These are phyloP conservation scores for Loxodonta africana DNA, from an alignment of 2,113 vertebrate genomes.

Conservation along the genomic window DNA sequence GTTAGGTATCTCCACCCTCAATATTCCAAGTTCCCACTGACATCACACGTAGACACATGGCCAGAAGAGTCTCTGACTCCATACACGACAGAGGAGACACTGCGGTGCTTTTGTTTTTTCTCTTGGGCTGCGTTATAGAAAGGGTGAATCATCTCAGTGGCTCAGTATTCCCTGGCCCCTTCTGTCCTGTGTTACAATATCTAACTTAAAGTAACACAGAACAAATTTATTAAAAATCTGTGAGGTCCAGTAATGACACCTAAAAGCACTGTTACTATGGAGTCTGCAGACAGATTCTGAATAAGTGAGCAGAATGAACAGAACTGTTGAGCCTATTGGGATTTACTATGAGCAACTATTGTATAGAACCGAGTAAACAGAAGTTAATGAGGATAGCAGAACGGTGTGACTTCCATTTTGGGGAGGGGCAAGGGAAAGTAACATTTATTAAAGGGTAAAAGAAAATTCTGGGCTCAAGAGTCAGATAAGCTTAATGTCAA, in stretches of 20 bases:
- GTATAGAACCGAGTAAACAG: neutral
- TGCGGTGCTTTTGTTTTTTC: neutral
- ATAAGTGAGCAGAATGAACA: neutral
- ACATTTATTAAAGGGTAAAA: constrained; percentile 10
- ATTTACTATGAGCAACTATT: neutral
- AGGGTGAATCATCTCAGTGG: neutral
- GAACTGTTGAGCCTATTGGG: neutral
- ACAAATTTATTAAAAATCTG: neutral
- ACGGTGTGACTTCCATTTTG: neutral
- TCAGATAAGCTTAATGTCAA: neutral
- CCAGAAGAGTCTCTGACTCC: constrained; percentile 51
- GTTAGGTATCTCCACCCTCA: constrained; percentile 63
- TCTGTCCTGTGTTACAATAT: neutral
- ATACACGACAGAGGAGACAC: constrained; percentile 10
- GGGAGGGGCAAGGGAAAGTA: neutral
- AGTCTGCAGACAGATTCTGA: neutral
- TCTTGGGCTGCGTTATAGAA: neutral
- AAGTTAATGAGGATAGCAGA: neutral
- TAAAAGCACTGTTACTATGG: neutral
- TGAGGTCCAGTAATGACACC: neutral
- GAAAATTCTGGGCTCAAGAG: neutral
- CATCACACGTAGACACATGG: neutral
- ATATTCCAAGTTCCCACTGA: constrained; percentile 74
- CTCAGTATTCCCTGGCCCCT: neutral
- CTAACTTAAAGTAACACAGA: neutral